phyloP scores from a whole-genome alignment of 2,113 vertebrate species.

The Siniperca chuatsi region DNA sequence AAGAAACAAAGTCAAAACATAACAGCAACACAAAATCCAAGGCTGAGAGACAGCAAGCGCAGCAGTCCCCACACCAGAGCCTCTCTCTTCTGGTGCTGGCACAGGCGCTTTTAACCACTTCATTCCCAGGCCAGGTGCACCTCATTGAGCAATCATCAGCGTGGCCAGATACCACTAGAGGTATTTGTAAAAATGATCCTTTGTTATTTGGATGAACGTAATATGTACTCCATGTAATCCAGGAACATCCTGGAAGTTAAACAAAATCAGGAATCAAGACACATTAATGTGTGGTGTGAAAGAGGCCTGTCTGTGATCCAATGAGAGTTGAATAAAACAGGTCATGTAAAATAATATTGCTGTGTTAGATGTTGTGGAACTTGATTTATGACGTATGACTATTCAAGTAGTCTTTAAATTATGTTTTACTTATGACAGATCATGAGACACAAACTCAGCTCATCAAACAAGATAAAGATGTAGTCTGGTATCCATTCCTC shows the following conservation, averaged over 20 bases:
- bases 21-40: too few relatives aligned
- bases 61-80: too few relatives aligned
- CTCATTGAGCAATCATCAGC: neutral
- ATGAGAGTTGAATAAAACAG: neutral
- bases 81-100: too few relatives aligned
- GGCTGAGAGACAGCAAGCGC: too few relatives aligned
- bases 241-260: neutral
- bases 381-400: conserved; percentile 20
- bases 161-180: neutral
- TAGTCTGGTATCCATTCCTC: conserved; percentile 1
- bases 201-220: neutral
- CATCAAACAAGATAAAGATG: conserved; percentile 27
- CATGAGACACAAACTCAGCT: conserved; percentile 10
- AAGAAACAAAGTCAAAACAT: too few relatives aligned
- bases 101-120: too few relatives aligned
- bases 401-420: conserved; percentile 14
- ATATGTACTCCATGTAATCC: neutral
- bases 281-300: too few relatives aligned
- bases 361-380: neutral
- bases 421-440: conserved; percentile 7
- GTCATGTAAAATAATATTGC: neutral
- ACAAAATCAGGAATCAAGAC: neutral
- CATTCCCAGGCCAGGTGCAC: too few relatives aligned
- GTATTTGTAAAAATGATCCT: neutral
- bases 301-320: neutral